These are phyloP conservation scores for Lymantria monacha DNA, from an alignment of 2,888 invertebrate species.

Conservation along the genomic window DNA sequence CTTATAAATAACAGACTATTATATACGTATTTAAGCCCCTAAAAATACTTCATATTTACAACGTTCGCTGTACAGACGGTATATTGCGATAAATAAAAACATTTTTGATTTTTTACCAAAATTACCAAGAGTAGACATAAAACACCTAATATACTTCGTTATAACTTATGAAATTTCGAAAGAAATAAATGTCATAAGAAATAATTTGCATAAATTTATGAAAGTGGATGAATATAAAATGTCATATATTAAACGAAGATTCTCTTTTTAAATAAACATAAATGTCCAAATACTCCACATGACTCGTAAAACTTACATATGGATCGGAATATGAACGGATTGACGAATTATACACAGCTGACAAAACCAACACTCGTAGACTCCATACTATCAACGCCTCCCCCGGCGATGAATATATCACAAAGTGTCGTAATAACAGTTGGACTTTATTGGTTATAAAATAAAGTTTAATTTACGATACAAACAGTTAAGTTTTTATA, in stretches of 20 bases:
- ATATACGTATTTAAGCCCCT: background rate
- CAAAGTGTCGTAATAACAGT: constrained; percentile 28
- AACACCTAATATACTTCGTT: constrained; percentile 13
- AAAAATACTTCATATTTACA: no score
- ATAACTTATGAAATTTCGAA: constrained; percentile 14
- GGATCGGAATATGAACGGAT: constrained; percentile 30
- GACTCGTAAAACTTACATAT: constrained; percentile 35
- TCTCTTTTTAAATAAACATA: constrained; percentile 21
- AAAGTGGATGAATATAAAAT: constrained; percentile 21
- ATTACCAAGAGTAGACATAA: constrained; percentile 11
- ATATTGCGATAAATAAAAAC: background rate
- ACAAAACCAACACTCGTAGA: constrained; percentile 60
- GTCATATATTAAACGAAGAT: constrained; percentile 19
- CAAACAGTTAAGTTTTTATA: constrained; percentile 40
- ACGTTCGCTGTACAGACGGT: no score
- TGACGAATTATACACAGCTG: constrained; percentile 55
- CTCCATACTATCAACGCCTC: constrained; percentile 39
- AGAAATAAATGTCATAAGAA: constrained; percentile 20
- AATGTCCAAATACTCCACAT: constrained; percentile 24
- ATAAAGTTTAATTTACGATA: constrained; percentile 50
- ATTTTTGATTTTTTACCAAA: background rate
- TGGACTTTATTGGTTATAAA: constrained; percentile 37
- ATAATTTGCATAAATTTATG: constrained; percentile 21
- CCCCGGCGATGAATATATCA: constrained; percentile 37
- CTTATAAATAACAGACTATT: background rate